These are phyloP conservation scores for Xiphophorus hellerii DNA, from an alignment of 2,113 vertebrate genomes.

Conservation along the genomic window DNA sequence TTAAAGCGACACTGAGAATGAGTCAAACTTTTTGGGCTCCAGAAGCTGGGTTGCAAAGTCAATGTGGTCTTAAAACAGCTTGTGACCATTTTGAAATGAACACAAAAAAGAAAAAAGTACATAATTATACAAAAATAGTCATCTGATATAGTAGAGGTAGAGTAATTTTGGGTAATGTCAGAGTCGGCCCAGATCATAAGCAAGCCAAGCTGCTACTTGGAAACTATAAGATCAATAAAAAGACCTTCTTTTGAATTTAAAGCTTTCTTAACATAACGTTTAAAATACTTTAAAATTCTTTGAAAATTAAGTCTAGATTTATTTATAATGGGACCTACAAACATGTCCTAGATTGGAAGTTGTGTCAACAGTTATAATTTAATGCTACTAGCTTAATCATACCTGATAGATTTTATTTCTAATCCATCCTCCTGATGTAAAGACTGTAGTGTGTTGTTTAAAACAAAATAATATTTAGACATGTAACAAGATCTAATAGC, in stretches of 20 bases:
- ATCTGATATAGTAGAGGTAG: not conserved
- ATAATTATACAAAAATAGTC: not conserved
- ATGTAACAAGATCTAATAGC: not conserved
- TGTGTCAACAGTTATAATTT: too few relatives aligned
- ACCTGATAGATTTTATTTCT: not conserved
- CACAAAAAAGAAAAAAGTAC: not conserved
- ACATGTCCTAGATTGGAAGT: too few relatives aligned
- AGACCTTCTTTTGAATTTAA: not conserved
- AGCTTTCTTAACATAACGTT: not conserved
- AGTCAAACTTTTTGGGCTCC: constrained; percentile 12
- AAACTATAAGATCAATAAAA: not conserved
- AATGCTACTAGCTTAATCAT: too few relatives aligned
- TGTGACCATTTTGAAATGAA: constrained; percentile 87
- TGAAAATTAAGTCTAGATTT: too few relatives aligned
- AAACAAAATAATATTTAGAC: not conserved
- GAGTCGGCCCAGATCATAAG: not conserved
- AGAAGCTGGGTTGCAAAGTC: constrained; percentile 87
- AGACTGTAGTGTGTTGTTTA: not conserved
- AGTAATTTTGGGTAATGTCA: not conserved
- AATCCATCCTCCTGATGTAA: not conserved
- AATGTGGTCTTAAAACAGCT: constrained; percentile 90
- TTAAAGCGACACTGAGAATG: not conserved
- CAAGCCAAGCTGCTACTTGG: not conserved
- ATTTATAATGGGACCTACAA: too few relatives aligned
- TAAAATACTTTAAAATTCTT: not conserved